phyloP scores from a whole-genome alignment of 2,113 vertebrate species.

The Calidris pygmaea region DNA sequence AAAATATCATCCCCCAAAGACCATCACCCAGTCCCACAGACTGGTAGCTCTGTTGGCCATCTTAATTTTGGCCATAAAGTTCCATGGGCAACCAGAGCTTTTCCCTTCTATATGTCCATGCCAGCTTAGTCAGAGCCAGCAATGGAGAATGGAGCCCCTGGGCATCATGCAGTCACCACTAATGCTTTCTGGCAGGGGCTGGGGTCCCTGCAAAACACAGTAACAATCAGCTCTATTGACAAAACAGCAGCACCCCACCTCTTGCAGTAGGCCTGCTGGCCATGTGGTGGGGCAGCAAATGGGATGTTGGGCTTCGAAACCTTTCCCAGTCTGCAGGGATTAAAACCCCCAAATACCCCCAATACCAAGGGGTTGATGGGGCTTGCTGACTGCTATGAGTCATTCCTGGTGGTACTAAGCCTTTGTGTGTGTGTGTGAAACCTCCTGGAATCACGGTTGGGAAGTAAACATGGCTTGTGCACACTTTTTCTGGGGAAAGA shows the following conservation, averaged over 20 bases:
- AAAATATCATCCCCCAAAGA: background rate
- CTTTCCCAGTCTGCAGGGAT: background rate
- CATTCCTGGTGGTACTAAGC: background rate
- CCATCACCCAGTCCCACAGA: background rate
- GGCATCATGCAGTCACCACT: background rate
- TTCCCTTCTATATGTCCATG: background rate
- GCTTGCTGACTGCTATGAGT: rapidly evolving
- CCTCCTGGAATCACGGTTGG: background rate
- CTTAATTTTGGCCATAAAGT: background rate
- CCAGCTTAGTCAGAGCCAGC: background rate
- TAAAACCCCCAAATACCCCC: background rate
- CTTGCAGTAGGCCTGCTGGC: background rate
- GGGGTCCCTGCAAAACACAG: background rate
- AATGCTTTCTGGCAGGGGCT: background rate
- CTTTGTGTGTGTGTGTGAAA: background rate
- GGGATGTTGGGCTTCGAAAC: background rate
- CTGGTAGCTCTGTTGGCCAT: background rate
- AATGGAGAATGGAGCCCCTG: background rate
- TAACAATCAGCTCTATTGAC: background rate
- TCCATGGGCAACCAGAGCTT: background rate
- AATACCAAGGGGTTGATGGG: background rate
- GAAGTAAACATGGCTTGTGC: background rate
- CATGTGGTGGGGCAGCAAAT: background rate
- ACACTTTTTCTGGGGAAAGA: background rate
- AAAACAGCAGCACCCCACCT: background rate